Evolutionary conservation across 2,113 vertebrate species (phyloP), one percentile per base, ranked within the genome.

Genomic region (Silurus asotus): DNA sequence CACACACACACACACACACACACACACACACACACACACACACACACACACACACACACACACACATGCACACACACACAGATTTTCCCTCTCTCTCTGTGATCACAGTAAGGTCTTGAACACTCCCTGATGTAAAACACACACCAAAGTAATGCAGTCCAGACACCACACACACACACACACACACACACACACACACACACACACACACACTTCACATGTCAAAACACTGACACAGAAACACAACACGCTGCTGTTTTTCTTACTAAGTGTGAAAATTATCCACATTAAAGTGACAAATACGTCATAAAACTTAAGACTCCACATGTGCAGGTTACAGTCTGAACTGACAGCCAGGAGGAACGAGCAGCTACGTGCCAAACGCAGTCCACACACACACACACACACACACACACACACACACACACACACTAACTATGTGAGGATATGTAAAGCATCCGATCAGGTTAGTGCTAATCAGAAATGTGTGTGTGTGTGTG

Each of bases 171-270:
- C 72, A 76, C 61, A 64, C 72, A 75, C 72, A 75, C 72, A 37
- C 28, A 37, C 28, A 37, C 28, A 37, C 28, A 37, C 28, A 37
- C 28, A 37, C 28, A 37, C 28, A 37, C 28, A 37, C 28, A 37
- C 28, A 37, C 28, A 37, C 28, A 37, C 28, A 37, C 28, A 37
- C 28, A 37, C 28, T 53, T 48, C 72, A n/a, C 49, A 75, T 3
- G 72, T 53, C 72, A 76, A 76, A 76, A 76, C 72, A 25, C 49
- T 53, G 17, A 4, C 5, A n/a, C 20, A 53, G 20, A 76, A 76
- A n/a, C 48, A 76, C 72, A 76, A 76, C 72, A 76, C 72, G 1
- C 49, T 76, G 72, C 72, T 76, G 72, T 76, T 76, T 76, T 76
- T 76, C 72, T 76, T 25, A 51, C 72, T n/a, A n/a, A 11, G 51